Evolutionary conservation across 2,113 vertebrate species (phyloP).

Genomic region (Heterotis niloticus): DNA sequence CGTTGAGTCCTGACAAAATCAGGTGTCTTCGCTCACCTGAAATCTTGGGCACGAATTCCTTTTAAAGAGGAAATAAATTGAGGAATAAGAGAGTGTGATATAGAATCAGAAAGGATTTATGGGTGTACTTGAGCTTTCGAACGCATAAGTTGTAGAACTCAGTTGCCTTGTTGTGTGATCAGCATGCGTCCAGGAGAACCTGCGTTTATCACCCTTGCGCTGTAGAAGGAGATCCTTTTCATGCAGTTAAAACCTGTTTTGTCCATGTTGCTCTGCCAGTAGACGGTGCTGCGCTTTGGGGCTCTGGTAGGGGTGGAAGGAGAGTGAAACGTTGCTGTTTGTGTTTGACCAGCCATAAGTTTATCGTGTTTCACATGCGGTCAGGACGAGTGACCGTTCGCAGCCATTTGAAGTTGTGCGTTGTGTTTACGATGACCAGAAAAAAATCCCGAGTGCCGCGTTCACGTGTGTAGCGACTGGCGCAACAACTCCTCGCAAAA

Average conservation of each 20-base stretch:
- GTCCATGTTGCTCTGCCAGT: no score
- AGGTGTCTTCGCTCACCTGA: not conserved
- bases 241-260: not conserved
- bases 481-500: no score
- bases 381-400: no score
- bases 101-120: not conserved
- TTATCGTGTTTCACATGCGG: no score
- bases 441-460: no score
- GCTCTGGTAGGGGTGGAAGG: no score
- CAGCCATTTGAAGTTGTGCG: no score
- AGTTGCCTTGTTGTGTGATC: not conserved
- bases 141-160: not conserved
- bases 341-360: no score
- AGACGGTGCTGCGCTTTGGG: no score
- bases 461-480: no score
- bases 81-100: not conserved
- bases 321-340: no score
- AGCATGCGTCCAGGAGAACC: not conserved
- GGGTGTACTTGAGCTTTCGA: not conserved
- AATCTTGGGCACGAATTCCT: not conserved
- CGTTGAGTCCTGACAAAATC: not conserved
- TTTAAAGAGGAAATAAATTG: not conserved
- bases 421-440: no score
- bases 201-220: not conserved
- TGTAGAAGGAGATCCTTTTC: not conserved